Evolutionary conservation across 2,113 vertebrate genomes (phyloP).

Genomic region (Istiophorus platypterus): DNA sequence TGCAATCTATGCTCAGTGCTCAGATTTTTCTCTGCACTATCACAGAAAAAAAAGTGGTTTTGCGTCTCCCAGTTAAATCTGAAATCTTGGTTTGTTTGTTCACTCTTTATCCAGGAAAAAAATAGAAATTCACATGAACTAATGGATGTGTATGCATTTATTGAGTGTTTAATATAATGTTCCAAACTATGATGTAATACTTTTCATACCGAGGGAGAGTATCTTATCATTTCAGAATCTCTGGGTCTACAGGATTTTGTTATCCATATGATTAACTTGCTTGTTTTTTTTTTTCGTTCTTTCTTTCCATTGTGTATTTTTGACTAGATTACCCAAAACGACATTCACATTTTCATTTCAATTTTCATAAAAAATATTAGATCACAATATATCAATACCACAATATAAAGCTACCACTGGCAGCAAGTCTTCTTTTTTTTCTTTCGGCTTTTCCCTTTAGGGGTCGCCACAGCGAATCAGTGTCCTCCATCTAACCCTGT

Average conservation of each 20-base stretch:
- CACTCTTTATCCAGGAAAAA: neutral
- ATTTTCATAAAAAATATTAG: neutral
- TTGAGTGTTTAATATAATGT: neutral
- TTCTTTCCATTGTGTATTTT: neutral
- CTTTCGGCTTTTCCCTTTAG: no score
- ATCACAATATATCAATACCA: neutral
- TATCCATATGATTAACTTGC: neutral
- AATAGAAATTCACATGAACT: neutral
- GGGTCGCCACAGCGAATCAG: no score
- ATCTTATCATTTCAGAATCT: neutral
- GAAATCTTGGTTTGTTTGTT: neutral
- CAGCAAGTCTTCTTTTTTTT: no score
- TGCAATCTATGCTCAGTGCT: constrained; percentile 18
- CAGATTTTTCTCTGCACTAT: constrained; percentile 13
- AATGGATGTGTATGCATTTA: neutral
- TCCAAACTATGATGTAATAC: neutral
- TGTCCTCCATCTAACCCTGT: no score
- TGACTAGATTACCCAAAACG: neutral
- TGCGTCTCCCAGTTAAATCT: constrained; percentile 18
- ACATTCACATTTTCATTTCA: neutral
- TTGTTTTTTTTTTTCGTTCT: neutral
- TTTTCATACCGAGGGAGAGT: neutral
- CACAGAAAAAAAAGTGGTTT: constrained; percentile 13
- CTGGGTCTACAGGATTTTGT: neutral
- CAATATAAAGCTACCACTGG: neutral